These are phyloP conservation scores for Hesperia comma DNA, from an alignment of 2,888 invertebrate genomes.

Conservation along the genomic window DNA sequence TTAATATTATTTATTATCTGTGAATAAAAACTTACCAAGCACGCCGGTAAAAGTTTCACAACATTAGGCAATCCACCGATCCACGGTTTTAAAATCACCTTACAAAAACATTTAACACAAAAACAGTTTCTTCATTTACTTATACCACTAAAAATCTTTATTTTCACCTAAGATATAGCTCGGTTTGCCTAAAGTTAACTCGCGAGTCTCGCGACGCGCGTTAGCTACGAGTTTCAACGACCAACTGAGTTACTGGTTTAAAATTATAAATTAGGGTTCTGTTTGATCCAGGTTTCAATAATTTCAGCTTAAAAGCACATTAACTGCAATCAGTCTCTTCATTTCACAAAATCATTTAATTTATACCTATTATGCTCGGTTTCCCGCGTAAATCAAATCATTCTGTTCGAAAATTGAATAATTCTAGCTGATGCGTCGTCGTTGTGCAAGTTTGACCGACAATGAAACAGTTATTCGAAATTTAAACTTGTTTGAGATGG, in stretches of 20 bases:
- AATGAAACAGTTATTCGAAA: conserved; percentile 3
- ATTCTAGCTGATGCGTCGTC: not conserved
- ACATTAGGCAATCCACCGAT: conserved; percentile 11
- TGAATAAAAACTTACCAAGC: conserved; percentile 16
- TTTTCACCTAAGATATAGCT: not conserved
- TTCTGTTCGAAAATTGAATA: not conserved
- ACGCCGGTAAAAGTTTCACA: conserved; percentile 24
- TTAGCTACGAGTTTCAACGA: conserved; percentile 37
- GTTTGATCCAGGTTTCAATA: not conserved
- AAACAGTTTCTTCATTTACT: not conserved
- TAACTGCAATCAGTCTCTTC: too few relatives aligned
- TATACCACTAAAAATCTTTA: too few relatives aligned
- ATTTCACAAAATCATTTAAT: not conserved
- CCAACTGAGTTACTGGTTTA: conserved; percentile 39
- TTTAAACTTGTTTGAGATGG: conserved; percentile 24
- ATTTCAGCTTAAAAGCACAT: not conserved
- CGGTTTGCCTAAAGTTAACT: not conserved
- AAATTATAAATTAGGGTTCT: conserved; percentile 18
- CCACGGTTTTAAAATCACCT: not conserved
- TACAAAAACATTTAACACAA: not conserved
- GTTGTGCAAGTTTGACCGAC: conserved; percentile 24
- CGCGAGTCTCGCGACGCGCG: conserved; percentile 34
- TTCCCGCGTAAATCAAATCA: conserved; percentile 1
- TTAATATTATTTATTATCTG: not conserved
- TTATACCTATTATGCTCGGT: not conserved